phyloP scores from a whole-genome alignment of 1,140 invertebrate genomes.

The Drosophila pseudoananassae region DNA sequence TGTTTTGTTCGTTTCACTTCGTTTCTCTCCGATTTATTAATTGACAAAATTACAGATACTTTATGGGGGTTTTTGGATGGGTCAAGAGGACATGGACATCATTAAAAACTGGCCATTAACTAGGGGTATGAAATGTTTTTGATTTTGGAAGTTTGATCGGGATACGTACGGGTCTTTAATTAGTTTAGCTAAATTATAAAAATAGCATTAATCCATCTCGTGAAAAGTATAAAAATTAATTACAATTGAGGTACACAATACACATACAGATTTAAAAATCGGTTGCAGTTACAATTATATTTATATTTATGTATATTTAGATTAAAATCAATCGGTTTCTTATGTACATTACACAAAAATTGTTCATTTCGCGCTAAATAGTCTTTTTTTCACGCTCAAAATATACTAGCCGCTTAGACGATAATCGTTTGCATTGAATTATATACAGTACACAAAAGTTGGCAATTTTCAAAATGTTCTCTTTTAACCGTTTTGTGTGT shows the following conservation, averaged over 20 bases:
- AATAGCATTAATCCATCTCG: conserved; percentile 59
- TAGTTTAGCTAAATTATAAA: conserved; percentile 77
- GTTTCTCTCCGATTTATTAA: conserved; percentile 34
- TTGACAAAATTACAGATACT: conserved; percentile 54
- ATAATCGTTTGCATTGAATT: conserved; percentile 66
- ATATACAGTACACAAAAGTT: conserved; percentile 75
- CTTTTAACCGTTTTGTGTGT: conserved; percentile 2
- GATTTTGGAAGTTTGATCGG: conserved; percentile 12
- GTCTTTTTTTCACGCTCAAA: conserved; percentile 73
- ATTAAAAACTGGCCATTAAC: conserved; percentile 70
- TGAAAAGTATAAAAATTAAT: conserved; percentile 70
- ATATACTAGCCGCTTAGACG: conserved; percentile 61
- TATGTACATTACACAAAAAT: conserved; percentile 79
- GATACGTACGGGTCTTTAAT: conserved; percentile 44
- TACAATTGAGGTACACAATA: conserved; percentile 80
- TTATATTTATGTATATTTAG: conserved; percentile 60
- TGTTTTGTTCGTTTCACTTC: conserved; percentile 36
- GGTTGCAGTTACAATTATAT: conserved; percentile 71
- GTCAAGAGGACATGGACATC: conserved; percentile 48
- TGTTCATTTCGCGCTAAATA: conserved; percentile 75
- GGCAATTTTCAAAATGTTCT: conserved; percentile 34
- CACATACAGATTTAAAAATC: conserved; percentile 78
- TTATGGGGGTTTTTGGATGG: conserved; percentile 22
- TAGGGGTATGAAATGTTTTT: conserved; percentile 43
- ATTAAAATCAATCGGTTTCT: conserved; percentile 76